Conservation (phyloP, 2,797 vertebrate genomes). For the Coluber constrictor region DNA sequence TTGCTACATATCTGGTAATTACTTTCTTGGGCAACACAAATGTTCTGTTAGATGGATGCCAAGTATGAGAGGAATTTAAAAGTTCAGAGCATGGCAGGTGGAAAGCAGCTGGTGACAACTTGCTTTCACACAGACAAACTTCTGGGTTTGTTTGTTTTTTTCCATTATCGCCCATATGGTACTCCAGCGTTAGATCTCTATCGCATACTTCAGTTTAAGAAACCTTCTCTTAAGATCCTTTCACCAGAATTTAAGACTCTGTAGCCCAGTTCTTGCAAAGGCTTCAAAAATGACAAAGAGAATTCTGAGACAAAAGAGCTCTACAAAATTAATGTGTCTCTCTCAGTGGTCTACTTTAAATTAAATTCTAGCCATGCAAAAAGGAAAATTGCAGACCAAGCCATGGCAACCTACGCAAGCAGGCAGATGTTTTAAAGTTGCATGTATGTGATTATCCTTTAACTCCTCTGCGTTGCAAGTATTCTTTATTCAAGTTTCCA, state of each 20-base stretch:
- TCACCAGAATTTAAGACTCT: background rate
- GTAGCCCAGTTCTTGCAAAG: background rate
- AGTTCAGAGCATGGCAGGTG: constrained; percentile 36
- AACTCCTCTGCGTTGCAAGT: background rate
- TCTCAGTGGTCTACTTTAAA: background rate
- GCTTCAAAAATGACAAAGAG: background rate
- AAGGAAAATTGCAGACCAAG: background rate
- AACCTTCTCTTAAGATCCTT: background rate
- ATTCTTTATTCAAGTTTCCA: background rate
- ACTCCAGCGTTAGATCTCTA: background rate
- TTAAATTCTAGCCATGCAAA: background rate
- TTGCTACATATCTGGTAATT: constrained; percentile 43
- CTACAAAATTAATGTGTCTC: background rate
- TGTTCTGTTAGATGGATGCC: constrained; percentile 18
- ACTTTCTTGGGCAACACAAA: constrained; percentile 23
- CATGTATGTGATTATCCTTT: background rate
- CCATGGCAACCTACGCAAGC: background rate
- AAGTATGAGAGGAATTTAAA: constrained; percentile 50
- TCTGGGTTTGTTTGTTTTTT: background rate
- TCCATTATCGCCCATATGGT: background rate
- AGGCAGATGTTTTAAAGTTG: background rate
- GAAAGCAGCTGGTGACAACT: constrained; percentile 48
- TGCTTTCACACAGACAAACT: background rate
- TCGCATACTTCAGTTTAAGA: background rate
- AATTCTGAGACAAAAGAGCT: background rate